Evolutionary conservation across 2,113 vertebrate species (phyloP), one percentile per base, ranked within the genome.

Genomic region (Tenrec ecaudatus): DNA sequence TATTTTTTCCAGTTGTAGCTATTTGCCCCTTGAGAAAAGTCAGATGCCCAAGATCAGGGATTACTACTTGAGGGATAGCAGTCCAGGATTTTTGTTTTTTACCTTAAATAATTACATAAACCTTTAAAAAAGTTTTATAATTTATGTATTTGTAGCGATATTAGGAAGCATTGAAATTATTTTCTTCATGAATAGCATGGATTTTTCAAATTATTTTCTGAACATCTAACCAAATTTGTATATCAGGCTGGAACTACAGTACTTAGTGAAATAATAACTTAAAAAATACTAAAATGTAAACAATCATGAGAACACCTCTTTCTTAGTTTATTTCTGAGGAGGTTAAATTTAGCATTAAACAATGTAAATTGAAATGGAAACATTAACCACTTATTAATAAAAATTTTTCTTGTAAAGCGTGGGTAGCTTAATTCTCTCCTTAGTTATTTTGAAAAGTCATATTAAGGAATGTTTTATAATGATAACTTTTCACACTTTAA

Each of bases 31-130:
- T 88, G 82, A 3, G 87, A 64, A 62, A 0, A 64, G 82, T 66
- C 94, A 71, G 85, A 86, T 95, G 92, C 33, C 5, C 92, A 94
- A 14, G 4, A 85, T 90, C 95, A 94, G 89, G 93, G 93, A 68
- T 82, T 89, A 89, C 77, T 96, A 95, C 91, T 95, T 92, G 62
- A 60, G 62, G 43, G 53, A 84, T 79, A 78, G 27, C 19, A 69
- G 43, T 69, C 69, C 3, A 66, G 36, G 29, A 16, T 82, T 78
- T 76, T 38, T 38, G 27, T 62, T 84, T 40, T 94, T 94, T 88
- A 71, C 23, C 11, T 82, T 78, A 53, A 86, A n/a, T 57, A 78
- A 90, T 86, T 93, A 81, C 40, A 40, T 40, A 40, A 90, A 43
- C 29, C 9, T 68, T 78, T 66, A 33, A 68, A 71, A 27, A 12